Base-by-base conservation (phyloP, 2,888 invertebrate genomes). In the Latheticus oryzae region DNA sequence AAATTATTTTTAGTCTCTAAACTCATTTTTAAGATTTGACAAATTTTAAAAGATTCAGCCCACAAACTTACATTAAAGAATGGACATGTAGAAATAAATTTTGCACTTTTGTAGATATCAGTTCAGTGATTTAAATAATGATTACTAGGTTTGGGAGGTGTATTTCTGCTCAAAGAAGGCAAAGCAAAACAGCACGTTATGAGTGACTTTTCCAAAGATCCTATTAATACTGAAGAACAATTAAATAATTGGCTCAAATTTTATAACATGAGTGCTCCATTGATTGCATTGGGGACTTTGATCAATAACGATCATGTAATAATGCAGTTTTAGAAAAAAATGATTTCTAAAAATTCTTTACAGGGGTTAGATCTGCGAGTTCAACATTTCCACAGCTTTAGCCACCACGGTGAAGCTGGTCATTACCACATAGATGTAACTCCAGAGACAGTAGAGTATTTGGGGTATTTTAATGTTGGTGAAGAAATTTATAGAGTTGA, bases 391-490 rank as follows among this genome's bases (percentile, higher is more conserved):
- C 98, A 98, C 80, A 94, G 94, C 74, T 93, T 91, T 78, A 89
- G 91, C 65, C 80, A 84, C 72, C 88, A 88, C 76, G 90, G 89
- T 54, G 88, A 90, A 81, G 95, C 92, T 64, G 97, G 97, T 0
- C 98, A 99, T 83, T 99, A 98, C 81, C 98, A 99, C 81, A 89
- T 89, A 76, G 98, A 99, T 80, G 91, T 90, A 4, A 93, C 95
- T 17, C 97, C 98, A 0, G 88, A 87, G 4, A 82, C 76, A n/a
- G 95, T 86, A 5, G 89, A 91, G 74, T 97, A 99, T 80, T 84
- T 92, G 72, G 97, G 91, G 0, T 97, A 94, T 81, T 93, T 97
- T 76, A 87, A 86, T 71, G 79, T 91, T 28, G 95, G 90, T 1
- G 85, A 83, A 74, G 83, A 80, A 76, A 84, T 93, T 56, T 81